Evolutionary conservation across 2,797 vertebrate genomes (phyloP).

Genomic region (Myotis myotis): DNA sequence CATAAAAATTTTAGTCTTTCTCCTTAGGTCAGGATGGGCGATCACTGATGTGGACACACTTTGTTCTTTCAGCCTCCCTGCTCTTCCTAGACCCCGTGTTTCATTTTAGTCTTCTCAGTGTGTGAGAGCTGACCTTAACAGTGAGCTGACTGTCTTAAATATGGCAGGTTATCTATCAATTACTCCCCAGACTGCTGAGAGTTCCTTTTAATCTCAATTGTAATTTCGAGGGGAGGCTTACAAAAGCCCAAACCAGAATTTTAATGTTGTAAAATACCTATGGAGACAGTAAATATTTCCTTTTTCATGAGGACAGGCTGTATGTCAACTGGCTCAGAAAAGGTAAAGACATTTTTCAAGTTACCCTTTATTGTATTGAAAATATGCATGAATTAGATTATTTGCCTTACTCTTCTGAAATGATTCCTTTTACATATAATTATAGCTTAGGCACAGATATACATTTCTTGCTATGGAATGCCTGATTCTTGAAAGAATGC

Average conservation of each 20-base stretch:
- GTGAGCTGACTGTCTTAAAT: constrained; percentile 78
- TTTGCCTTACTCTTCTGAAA: not conserved
- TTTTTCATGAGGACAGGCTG: constrained; percentile 38
- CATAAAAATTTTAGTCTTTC: not conserved
- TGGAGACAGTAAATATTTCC: constrained; percentile 68
- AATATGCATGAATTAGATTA: constrained; percentile 4
- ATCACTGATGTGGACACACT: constrained; percentile 48
- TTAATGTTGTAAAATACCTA: constrained; percentile 79
- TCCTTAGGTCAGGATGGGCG: not conserved
- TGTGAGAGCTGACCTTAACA: constrained; percentile 79
- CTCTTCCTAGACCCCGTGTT: constrained; percentile 39
- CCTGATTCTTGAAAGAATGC: constrained; percentile 8
- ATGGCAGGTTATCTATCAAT: constrained; percentile 85
- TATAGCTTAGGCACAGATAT: not conserved
- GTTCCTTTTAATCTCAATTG: constrained; percentile 84
- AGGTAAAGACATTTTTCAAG: constrained; percentile 45
- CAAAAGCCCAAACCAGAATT: constrained; percentile 85
- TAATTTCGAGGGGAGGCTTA: constrained; percentile 84
- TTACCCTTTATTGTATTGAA: not conserved
- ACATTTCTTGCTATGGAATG: not conserved
- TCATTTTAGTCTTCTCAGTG: constrained; percentile 70
- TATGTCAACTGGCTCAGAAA: not conserved
- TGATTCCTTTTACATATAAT: not conserved
- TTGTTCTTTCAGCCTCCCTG: constrained; percentile 38
- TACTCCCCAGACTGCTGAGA: constrained; percentile 76